Conservation (phyloP, 2,113 vertebrate genomes). For the Mugil cephalus region DNA sequence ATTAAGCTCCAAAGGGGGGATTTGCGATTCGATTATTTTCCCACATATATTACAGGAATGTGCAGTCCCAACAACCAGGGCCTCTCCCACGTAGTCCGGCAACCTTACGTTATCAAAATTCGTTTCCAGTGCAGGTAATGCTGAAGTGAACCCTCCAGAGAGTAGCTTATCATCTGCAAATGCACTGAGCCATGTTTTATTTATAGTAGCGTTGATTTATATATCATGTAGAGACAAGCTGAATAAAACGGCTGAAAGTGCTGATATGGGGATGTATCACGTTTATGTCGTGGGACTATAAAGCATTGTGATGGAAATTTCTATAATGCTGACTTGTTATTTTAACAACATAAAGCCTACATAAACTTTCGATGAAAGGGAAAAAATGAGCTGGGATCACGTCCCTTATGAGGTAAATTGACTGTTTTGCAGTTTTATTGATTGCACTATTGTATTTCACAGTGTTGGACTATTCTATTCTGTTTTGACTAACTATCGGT, state of each 20-base stretch:
- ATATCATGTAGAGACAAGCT: not conserved
- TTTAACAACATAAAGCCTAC: no score
- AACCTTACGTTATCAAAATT: constrained; percentile 1
- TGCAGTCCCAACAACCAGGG: not conserved
- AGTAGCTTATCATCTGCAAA: constrained; percentile 6
- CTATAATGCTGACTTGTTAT: no score
- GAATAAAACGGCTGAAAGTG: constrained; percentile 1
- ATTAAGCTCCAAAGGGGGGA: not conserved
- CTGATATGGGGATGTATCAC: not conserved
- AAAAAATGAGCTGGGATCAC: no score
- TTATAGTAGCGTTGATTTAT: not conserved
- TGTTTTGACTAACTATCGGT: no score
- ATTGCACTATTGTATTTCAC: no score
- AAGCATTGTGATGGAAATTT: not conserved
- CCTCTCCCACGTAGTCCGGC: not conserved
- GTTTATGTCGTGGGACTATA: not conserved
- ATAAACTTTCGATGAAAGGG: no score
- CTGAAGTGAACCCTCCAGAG: not conserved
- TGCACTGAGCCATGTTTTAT: not conserved
- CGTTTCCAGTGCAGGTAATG: not conserved
- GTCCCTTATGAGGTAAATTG: no score
- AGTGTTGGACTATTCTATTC: no score
- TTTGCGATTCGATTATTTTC: not conserved
- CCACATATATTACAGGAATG: not conserved
- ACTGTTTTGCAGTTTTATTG: no score